Evolutionary conservation across 2,113 vertebrate genomes (phyloP).

Genomic region (Turdus rufiventris): DNA sequence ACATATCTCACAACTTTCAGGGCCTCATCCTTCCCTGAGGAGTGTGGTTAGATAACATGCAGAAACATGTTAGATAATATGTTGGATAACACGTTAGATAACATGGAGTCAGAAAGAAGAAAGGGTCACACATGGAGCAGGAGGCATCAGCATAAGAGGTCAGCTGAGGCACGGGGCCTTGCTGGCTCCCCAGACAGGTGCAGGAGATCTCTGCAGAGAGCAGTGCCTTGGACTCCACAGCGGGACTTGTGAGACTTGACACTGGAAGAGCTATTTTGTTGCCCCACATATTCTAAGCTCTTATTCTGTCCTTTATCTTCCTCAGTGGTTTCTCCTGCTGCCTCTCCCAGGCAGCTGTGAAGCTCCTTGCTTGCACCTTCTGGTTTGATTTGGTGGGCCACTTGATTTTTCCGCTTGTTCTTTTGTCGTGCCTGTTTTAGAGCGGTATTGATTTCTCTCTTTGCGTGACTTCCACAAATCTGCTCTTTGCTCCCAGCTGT

Average conservation of each 20-base stretch:
- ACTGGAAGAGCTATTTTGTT: background rate
- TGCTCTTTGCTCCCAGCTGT: constrained; percentile 23
- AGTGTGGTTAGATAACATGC: fast-evolving
- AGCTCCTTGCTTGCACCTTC: background rate
- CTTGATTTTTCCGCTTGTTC: constrained; percentile 1
- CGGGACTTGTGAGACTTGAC: background rate
- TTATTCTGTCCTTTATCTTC: background rate
- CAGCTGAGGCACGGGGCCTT: background rate
- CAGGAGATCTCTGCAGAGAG: background rate
- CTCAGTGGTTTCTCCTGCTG: background rate
- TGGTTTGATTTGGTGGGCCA: background rate
- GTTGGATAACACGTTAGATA: background rate
- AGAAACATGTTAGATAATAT: background rate
- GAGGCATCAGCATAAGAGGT: background rate
- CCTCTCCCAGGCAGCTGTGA: background rate
- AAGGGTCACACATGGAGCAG: background rate
- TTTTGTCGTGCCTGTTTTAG: background rate
- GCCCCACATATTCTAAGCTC: background rate
- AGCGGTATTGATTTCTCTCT: constrained; percentile 45
- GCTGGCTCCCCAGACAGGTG: background rate
- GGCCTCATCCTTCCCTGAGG: background rate
- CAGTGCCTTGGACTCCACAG: background rate
- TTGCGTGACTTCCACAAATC: constrained; percentile 36
- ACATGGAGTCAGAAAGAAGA: background rate
- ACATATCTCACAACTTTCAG: background rate